These are phyloP conservation scores for Pterostichus madidus DNA, from an alignment of 2,888 invertebrate species.

Conservation along the genomic window DNA sequence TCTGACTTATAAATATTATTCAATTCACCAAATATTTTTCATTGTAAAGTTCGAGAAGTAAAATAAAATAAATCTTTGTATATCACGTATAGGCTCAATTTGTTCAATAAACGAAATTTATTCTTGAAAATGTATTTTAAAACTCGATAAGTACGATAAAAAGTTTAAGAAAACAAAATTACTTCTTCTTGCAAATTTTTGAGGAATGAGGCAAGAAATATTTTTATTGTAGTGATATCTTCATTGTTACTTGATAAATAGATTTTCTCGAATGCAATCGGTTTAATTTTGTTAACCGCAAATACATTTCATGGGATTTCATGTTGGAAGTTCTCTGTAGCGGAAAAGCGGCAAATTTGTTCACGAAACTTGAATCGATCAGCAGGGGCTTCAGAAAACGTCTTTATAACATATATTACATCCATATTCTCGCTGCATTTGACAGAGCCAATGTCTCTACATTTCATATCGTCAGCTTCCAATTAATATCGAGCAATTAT, in stretches of 20 bases:
- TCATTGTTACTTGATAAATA: conserved; percentile 30
- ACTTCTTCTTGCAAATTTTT: no score
- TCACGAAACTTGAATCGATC: conserved; percentile 49
- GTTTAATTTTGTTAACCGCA: conserved; percentile 29
- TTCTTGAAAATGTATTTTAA: no score
- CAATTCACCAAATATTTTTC: not conserved
- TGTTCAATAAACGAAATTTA: no score
- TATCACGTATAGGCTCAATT: no score
- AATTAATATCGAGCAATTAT: conserved; percentile 25
- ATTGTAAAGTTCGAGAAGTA: no score
- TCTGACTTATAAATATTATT: conserved; percentile 21
- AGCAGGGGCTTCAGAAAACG: conserved; percentile 18
- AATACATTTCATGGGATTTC: conserved; percentile 33
- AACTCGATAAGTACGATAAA: no score
- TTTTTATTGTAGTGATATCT: not conserved
- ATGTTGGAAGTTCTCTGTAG: no score
- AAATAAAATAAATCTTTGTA: no score
- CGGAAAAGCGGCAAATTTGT: conserved; percentile 46
- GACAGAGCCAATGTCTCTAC: conserved; percentile 5
- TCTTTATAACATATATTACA: conserved; percentile 45
- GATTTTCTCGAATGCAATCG: conserved; percentile 13
- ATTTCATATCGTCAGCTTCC: not conserved
- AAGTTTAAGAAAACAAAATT: not conserved
- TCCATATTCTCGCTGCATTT: conserved; percentile 31
- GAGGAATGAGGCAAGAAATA: no score